Conservation (phyloP, 2,888 invertebrate species). For the Blera fallax region DNA sequence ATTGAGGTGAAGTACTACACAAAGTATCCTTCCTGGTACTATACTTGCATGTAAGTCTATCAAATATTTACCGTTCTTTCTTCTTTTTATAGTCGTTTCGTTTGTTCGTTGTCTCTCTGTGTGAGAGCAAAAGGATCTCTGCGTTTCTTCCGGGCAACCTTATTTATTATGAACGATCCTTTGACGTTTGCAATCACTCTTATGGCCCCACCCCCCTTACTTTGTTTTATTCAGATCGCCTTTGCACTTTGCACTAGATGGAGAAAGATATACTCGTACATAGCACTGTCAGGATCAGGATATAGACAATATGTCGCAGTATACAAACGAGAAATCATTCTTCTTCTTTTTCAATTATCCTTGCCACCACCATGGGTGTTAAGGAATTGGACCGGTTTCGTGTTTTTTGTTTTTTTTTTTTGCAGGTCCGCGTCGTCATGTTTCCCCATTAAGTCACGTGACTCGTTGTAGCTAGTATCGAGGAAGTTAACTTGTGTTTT, state of each 20-base stretch:
- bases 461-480: constrained; percentile 43
- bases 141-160: constrained; percentile 11
- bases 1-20: constrained; percentile 70
- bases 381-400: constrained; percentile 18
- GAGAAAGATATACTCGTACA: background rate
- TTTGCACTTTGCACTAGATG: constrained; percentile 56
- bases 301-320: constrained; percentile 53
- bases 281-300: constrained; percentile 42
- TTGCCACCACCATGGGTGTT: constrained; percentile 45
- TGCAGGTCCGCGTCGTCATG: constrained; percentile 32
- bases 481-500: constrained; percentile 46
- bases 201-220: background rate
- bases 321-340: background rate
- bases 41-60: constrained; percentile 63
- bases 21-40: constrained; percentile 64
- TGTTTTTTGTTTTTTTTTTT: background rate
- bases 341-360: constrained; percentile 63
- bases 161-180: constrained; percentile 71
- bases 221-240: constrained; percentile 64
- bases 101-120: background rate
- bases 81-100: constrained; percentile 9
- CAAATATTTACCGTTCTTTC: constrained; percentile 61
- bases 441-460: constrained; percentile 69
- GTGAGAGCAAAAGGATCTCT: background rate
- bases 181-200: constrained; percentile 70